Base-by-base conservation (phyloP, 2,888 invertebrate genomes). In the Drosophila mettleri region DNA sequence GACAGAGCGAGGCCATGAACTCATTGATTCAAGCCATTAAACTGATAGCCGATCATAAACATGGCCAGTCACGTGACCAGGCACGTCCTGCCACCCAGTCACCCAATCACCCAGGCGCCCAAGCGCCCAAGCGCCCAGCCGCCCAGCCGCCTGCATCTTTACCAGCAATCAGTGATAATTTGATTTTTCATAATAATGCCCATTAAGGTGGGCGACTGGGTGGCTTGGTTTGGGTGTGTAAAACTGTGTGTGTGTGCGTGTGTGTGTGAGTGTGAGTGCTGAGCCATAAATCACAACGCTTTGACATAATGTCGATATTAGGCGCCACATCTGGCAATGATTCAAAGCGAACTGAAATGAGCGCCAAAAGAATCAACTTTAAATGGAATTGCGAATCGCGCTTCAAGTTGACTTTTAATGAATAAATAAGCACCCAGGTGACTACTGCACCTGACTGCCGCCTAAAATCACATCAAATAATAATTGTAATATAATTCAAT, bases 241-340 rank as follows among this genome's bases (percentile, higher is more conserved):
- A n/a, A 14, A n/a, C 18, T 48, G 34, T 34, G 24, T 46, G 46
- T 58, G 53, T 16, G 36, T 10, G 31, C 55, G 31, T 31, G 3
- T 38, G 29, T 52, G 9, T 33, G 33, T 12, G 43, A 18, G 22
- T 58, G 43, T 20, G 73, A 24, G 43, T 68, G 31, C 39, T 59
- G 65, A 41, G 80, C 65, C 60, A 80, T 80, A 87, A 80, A 80
- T 80, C 80, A 80, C 77, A 84, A 58, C 58, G 45, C 58, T 63
- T 62, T 81, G 88, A 80, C 88, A 80, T 69, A 69, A 81, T 73
- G 82, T 87, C 80, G 82, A 80, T 84, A 78, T 68, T 78, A 60
- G 49, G 64, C 52, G 72, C 20, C 85, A 80, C 87, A 79, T 58
- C 85, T 79, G 87, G 52, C 78, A 48, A 20, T 43, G 70, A 48